These are phyloP conservation scores for Pseudorasbora parva DNA, from an alignment of 2,113 vertebrate genomes.

Conservation along the genomic window DNA sequence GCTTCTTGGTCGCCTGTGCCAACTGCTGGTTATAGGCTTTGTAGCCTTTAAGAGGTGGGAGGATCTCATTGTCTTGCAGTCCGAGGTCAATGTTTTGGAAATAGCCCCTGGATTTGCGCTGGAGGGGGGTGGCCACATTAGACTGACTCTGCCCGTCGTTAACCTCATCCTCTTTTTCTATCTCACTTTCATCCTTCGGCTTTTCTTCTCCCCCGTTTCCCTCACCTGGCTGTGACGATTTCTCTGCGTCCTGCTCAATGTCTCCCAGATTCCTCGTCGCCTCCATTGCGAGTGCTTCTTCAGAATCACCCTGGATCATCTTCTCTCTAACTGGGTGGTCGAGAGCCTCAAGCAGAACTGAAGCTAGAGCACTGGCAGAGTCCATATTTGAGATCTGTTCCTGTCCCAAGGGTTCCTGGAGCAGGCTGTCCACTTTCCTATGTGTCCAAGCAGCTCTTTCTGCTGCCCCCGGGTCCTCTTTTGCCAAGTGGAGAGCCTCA, in stretches of 20 bases:
- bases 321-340: slow-evolving; percentile 70
- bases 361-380: slow-evolving; percentile 77
- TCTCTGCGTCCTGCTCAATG: slow-evolving; percentile 61
- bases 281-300: slow-evolving; percentile 59
- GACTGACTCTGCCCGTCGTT: slow-evolving; percentile 29
- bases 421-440: slow-evolving; percentile 65
- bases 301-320: slow-evolving; percentile 52
- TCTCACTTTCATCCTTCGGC: slow-evolving; percentile 25
- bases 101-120: slow-evolving; percentile 74
- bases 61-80: slow-evolving; percentile 81
- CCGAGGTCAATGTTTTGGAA: slow-evolving; percentile 80
- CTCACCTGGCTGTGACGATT: slow-evolving; percentile 65
- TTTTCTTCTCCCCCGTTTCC: slow-evolving; percentile 38
- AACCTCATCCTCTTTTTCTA: slow-evolving; percentile 59
- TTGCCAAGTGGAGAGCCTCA: slow-evolving; percentile 46
- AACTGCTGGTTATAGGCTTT: slow-evolving; percentile 81
- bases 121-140: slow-evolving; percentile 67
- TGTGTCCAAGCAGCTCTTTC: slow-evolving; percentile 68
- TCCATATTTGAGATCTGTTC: slow-evolving; percentile 76
- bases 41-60: slow-evolving; percentile 81
- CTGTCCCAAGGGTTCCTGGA: slow-evolving; percentile 58
- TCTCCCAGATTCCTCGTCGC: slow-evolving; percentile 51
- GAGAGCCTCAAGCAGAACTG: slow-evolving; percentile 82
- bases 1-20: slow-evolving; percentile 78
- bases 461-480: slow-evolving; percentile 64